Conservation (phyloP, 2,797 vertebrate genomes). For the Pipistrellus nathusii region DNA sequence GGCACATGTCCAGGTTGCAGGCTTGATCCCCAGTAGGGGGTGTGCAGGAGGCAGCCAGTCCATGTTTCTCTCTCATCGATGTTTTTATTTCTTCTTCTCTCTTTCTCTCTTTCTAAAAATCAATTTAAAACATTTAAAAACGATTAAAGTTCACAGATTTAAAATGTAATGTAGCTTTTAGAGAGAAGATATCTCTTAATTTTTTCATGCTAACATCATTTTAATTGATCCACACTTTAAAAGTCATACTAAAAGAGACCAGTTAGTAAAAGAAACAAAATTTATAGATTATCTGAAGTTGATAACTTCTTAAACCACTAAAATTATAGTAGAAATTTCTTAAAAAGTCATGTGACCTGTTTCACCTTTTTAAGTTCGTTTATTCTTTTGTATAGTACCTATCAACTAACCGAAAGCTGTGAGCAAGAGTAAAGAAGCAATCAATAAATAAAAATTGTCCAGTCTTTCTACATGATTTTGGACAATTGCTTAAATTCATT, state of each 20-base stretch:
- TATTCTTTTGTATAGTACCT: background rate
- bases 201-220: background rate
- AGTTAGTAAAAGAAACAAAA: background rate
- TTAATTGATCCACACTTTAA: background rate
- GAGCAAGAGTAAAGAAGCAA: background rate
- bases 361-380: background rate
- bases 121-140: too few relatives aligned
- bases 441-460: background rate
- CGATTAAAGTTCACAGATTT: background rate
- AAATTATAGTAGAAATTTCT: slow-evolving; percentile 32
- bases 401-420: background rate
- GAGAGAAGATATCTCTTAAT: background rate
- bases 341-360: background rate
- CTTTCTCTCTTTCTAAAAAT: too few relatives aligned
- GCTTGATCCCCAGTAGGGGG: too few relatives aligned
- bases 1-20: too few relatives aligned
- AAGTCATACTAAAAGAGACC: background rate
- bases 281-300: background rate
- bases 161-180: slow-evolving; percentile 28
- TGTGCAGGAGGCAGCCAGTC: too few relatives aligned
- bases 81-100: too few relatives aligned
- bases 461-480: background rate
- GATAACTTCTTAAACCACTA: background rate
- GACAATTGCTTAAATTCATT: background rate
- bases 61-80: too few relatives aligned